These are phyloP conservation scores for Icerya purchasi DNA, from an alignment of 2,888 invertebrate genomes.

Conservation along the genomic window DNA sequence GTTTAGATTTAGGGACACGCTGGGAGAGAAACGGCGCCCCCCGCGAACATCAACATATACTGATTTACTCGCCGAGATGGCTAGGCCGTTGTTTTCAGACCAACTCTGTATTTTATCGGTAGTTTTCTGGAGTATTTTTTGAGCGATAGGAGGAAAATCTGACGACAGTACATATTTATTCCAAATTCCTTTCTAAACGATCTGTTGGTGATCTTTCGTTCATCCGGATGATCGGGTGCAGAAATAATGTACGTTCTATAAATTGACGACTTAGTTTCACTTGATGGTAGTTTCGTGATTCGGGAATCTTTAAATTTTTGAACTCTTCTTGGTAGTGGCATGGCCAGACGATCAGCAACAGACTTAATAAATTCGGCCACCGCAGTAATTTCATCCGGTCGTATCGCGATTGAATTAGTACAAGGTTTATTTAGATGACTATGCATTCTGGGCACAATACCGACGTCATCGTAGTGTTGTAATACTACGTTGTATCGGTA, in stretches of 20 bases:
- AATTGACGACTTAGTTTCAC: background rate
- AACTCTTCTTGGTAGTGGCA: background rate
- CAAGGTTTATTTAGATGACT: background rate
- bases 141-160: no score
- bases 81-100: no score
- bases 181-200: background rate
- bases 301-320: background rate
- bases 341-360: background rate
- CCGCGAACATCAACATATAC: no score
- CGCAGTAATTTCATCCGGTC: background rate
- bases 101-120: no score
- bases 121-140: no score
- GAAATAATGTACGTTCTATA: background rate
- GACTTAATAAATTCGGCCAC: background rate
- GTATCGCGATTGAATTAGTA: background rate
- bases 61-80: no score
- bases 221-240: background rate
- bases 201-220: background rate
- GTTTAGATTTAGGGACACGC: no score
- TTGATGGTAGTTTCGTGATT: background rate
- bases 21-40: no score
- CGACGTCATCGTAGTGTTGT: background rate
- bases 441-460: background rate
- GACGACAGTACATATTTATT: slow-evolving; percentile 1
- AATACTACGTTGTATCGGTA: background rate